Conservation (phyloP, 2,797 vertebrate species). For the Gallirallus australis region DNA sequence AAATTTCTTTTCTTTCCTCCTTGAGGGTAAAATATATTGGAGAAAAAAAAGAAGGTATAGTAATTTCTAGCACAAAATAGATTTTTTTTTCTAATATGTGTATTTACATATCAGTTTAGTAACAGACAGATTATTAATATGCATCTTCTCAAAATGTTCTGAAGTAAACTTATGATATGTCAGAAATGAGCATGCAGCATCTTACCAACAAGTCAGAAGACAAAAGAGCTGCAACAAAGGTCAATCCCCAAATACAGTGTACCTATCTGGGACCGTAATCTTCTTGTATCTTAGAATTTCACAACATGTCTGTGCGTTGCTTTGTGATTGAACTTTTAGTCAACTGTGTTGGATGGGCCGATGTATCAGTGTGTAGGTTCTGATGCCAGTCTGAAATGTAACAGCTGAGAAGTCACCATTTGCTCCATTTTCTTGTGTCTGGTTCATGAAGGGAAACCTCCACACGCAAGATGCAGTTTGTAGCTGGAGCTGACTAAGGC, state of each 20-base stretch:
- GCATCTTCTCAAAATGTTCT: neutral
- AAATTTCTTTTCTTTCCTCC: constrained; percentile 28
- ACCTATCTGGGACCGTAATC: neutral
- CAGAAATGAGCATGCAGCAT: neutral
- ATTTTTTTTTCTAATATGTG: neutral
- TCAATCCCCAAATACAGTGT: neutral
- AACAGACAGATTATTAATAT: neutral
- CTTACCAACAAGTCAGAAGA: neutral
- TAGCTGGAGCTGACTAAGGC: neutral
- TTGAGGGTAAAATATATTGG: neutral
- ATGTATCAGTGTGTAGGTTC: neutral
- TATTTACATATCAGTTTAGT: neutral
- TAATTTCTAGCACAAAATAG: neutral
- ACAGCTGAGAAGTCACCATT: neutral
- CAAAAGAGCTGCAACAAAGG: neutral
- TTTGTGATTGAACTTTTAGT: neutral
- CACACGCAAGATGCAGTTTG: neutral
- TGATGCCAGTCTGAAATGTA: neutral
- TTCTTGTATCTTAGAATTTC: neutral
- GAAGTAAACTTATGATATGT: neutral
- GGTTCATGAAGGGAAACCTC: neutral
- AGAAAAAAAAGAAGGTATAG: rapidly evolving
- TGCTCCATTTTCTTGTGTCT: neutral
- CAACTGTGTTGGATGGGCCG: neutral
- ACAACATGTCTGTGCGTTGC: neutral